These are phyloP conservation scores for Dexiosoma caninum DNA, from an alignment of 2,888 invertebrate genomes.

Conservation along the genomic window DNA sequence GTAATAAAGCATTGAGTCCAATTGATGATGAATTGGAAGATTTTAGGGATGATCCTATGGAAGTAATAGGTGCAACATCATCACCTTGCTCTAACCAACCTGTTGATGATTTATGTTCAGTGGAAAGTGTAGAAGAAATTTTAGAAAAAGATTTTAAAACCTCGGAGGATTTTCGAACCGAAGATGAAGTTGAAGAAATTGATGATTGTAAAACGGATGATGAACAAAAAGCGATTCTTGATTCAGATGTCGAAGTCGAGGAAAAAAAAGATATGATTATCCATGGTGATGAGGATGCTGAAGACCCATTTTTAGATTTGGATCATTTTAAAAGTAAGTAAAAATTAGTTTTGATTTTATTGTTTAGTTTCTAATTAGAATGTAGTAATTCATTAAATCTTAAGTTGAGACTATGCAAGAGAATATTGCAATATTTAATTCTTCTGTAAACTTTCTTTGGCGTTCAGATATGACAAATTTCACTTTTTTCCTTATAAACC, in stretches of 20 bases:
- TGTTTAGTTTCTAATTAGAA: too few species aligned
- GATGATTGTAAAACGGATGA: neutral
- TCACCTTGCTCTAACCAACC: constrained; percentile 11
- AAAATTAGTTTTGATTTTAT: too few species aligned
- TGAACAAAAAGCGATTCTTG: neutral
- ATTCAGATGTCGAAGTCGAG: constrained; percentile 19
- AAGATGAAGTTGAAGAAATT: constrained; percentile 50
- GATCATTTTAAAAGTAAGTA: constrained; percentile 57
- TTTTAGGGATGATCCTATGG: constrained; percentile 64
- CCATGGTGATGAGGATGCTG: constrained; percentile 46
- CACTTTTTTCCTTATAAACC: too few species aligned
- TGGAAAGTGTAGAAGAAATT: constrained; percentile 53
- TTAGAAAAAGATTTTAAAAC: constrained; percentile 28
- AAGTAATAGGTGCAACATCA: constrained; percentile 10
- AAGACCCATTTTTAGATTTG: constrained; percentile 69
- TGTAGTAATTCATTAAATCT: too few species aligned
- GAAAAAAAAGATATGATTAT: constrained; percentile 37
- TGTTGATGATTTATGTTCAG: constrained; percentile 49
- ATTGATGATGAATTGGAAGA: constrained; percentile 69
- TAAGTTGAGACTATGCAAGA: too few species aligned
- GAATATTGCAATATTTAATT: too few species aligned
- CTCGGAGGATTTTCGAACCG: constrained; percentile 27
- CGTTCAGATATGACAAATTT: too few species aligned
- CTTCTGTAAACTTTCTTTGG: too few species aligned
- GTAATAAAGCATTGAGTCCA: constrained; percentile 42